Percentiles rank a stretch among this genome's conserved stretches.
These are phyloP conservation scores for Buceros bicornis DNA, from an alignment of 2,797 vertebrate genomes.

Conservation along the genomic window DNA sequence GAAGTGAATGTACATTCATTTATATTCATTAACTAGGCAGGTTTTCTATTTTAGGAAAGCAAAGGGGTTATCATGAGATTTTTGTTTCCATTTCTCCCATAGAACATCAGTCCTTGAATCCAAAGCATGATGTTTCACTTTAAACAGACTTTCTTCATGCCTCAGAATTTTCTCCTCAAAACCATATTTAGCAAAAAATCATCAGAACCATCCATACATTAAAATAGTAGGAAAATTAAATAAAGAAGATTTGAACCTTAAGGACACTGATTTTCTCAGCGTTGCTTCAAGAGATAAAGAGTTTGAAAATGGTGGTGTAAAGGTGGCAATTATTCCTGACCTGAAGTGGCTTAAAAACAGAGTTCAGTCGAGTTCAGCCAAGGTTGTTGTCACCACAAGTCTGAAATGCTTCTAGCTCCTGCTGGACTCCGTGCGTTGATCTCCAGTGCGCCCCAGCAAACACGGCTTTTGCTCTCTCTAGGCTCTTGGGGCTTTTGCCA, in stretches of 20 bases:
- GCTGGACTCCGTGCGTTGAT: background rate
- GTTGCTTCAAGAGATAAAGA: background rate
- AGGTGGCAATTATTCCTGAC: constrained; percentile 13
- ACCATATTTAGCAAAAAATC: background rate
- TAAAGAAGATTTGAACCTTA: background rate
- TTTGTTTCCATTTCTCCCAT: constrained; percentile 40
- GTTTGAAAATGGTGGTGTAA: background rate
- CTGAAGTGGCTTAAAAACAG: background rate
- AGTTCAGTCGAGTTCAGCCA: background rate
- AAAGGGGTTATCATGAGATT: constrained; percentile 56
- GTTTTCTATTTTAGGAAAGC: constrained; percentile 65
- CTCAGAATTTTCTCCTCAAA: constrained; percentile 19
- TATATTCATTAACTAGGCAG: constrained; percentile 72
- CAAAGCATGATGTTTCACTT: constrained; percentile 28
- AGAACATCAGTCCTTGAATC: constrained; percentile 28
- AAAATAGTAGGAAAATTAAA: constrained; percentile 29
- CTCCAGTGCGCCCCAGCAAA: background rate
- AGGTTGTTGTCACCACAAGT: background rate
- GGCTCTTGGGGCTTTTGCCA: background rate
- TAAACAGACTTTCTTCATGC: background rate
- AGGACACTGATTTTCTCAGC: background rate
- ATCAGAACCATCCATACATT: background rate
- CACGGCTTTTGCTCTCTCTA: accelerated
- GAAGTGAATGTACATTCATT: constrained; percentile 73
- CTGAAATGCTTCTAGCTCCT: background rate